phyloP scores from a whole-genome alignment of 2,113 vertebrate genomes.

The Euleptes europaea region DNA sequence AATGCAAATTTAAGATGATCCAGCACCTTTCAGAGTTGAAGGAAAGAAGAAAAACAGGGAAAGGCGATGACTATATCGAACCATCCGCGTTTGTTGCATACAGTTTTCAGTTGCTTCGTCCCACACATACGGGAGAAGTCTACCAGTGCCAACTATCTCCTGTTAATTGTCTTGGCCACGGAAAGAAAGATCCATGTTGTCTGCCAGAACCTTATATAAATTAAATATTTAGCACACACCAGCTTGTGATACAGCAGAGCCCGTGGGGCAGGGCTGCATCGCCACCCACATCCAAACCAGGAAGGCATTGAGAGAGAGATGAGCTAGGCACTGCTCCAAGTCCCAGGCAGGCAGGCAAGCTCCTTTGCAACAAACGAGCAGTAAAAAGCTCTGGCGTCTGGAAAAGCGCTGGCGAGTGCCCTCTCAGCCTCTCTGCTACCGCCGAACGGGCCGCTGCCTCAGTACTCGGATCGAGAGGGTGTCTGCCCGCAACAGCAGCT shows the following conservation, averaged over 20 bases:
- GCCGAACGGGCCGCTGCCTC: constrained; percentile 77
- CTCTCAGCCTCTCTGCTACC: constrained; percentile 53
- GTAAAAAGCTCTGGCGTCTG: not conserved
- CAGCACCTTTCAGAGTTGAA: not conserved
- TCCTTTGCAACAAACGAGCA: not conserved
- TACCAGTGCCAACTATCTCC: not conserved
- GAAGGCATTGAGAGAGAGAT: not conserved
- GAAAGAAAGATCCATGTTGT: not conserved
- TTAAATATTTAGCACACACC: constrained; percentile 9
- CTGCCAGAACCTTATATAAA: not conserved
- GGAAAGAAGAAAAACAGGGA: too few species aligned
- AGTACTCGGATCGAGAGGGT: constrained; percentile 84
- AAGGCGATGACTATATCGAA: not conserved
- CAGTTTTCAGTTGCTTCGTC: not conserved
- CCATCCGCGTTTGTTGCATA: not conserved
- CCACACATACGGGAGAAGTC: not conserved
- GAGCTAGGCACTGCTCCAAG: not conserved
- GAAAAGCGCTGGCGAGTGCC: not conserved
- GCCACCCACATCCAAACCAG: not conserved
- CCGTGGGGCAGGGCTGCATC: too few species aligned
- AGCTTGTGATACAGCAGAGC: not conserved
- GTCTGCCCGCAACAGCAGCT: constrained; percentile 81
- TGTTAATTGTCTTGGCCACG: not conserved
- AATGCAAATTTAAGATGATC: not conserved
- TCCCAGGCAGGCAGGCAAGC: not conserved